Evolutionary conservation across 1,140 invertebrate genomes (phyloP), one percentile per base, ranked within the genome.

Genomic region (Bombus fervidus): DNA sequence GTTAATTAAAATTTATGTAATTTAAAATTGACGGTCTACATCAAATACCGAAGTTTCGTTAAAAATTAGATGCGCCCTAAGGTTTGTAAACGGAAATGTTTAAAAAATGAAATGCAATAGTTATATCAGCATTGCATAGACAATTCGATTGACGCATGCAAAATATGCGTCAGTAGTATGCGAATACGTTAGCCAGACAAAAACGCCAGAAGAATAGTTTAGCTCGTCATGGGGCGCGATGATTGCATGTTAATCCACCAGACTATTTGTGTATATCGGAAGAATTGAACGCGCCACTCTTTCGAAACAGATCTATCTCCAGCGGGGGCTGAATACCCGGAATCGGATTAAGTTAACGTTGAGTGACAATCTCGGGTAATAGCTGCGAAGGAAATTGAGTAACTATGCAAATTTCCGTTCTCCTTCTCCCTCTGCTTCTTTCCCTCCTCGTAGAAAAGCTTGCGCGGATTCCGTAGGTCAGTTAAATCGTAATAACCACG

Each of bases 341-440:
- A 77, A 85, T 87, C 59, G 69, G 47, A 77, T 85, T 89, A 72
- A 62, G 43, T 69, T 71, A 37, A 75, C 59, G 78, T 53, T 81
- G 75, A 85, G 74, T 77, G 74, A 83, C 73, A 83, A 83, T 83
- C 81, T 77, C 81, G 47, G 62, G 74, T 77, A 83, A 83, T 83
- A 88, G 41, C 78, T 22, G 76, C 8, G 59, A 68, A 59, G 73
- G 59, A 81, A 85, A 88, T 74, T 47, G 78, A 85, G 64, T 80
- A 75, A 76, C 47, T 81, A 80, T 76, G 77, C 62, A 81, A 85
- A 81, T 85, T 89, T 85, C 41, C 34, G 25, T 22, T 34, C 41
- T 41, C 53, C 74, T 59, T 28, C 53, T 8, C n/a, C 2, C 4
- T 47, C 15, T 28, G 43, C 5, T 18, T 34, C 37, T 59, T 28